Percentiles rank a stretch among this genome's conserved stretches.
These are phyloP conservation scores for Pogonognathellus flavescens DNA, from an alignment of 1,140 invertebrate species.

Conservation along the genomic window DNA sequence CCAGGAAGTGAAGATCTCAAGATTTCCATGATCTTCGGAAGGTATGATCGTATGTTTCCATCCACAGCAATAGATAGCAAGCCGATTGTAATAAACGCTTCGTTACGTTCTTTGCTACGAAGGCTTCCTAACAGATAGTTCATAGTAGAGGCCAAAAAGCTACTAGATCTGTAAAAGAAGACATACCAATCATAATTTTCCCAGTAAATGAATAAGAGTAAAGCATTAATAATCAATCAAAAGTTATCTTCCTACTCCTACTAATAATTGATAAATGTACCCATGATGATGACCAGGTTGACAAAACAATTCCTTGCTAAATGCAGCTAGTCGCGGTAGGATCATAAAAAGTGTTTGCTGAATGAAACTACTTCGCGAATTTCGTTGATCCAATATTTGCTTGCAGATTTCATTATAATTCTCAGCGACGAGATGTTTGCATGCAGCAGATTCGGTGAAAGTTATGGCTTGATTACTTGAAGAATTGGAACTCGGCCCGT, in stretches of 20 bases:
- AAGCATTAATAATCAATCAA: not conserved
- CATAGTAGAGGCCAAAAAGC: conserved; percentile 84
- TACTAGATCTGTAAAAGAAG: conserved; percentile 66
- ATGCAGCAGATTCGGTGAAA: conserved; percentile 87
- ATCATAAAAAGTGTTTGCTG: conserved; percentile 90
- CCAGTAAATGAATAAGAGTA: too few relatives aligned
- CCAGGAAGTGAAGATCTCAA: conserved; percentile 85
- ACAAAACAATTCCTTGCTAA: conserved; percentile 74
- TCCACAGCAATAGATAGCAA: conserved; percentile 92
- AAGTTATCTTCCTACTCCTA: too few relatives aligned
- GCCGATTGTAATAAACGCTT: conserved; percentile 91
- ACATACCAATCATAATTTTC: too few relatives aligned
- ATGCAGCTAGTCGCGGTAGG: conserved; percentile 93
- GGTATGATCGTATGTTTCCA: conserved; percentile 82
- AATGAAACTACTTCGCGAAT: conserved; percentile 82
- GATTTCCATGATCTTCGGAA: conserved; percentile 88
- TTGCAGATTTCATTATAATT: conserved; percentile 87
- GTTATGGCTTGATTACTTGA: conserved; percentile 67
- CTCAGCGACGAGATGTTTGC: conserved; percentile 85
- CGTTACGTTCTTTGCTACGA: conserved; percentile 81
- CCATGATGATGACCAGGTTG: conserved; percentile 14
- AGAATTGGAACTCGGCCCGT: not conserved
- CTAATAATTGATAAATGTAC: not conserved
- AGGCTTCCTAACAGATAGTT: conserved; percentile 83
- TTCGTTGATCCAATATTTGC: conserved; percentile 82